Conservation (phyloP, 2,797 vertebrate species). For the Myotis pilosus region DNA sequence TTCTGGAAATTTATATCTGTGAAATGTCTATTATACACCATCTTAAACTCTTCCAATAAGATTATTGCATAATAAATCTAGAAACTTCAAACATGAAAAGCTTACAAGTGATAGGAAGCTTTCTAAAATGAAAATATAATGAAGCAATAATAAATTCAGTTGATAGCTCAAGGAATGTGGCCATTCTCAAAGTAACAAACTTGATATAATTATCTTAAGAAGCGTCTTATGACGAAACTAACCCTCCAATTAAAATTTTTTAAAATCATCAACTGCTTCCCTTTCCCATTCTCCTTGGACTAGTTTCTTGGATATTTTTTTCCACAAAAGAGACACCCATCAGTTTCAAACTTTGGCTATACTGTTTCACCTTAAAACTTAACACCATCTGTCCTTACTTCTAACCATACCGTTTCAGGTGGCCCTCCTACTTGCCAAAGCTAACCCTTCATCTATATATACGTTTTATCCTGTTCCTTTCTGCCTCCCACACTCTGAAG, state of each 20-base stretch:
- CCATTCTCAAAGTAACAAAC: slow-evolving; percentile 32
- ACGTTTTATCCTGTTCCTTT: slow-evolving; percentile 45
- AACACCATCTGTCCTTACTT: slow-evolving; percentile 26
- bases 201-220: slow-evolving; percentile 35
- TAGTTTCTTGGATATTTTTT: not conserved
- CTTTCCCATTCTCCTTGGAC: not conserved
- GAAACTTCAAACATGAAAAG: slow-evolving; percentile 29
- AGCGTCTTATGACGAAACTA: slow-evolving; percentile 17
- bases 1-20: slow-evolving; percentile 18
- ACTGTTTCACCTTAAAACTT: slow-evolving; percentile 19
- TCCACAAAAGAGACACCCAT: not conserved
- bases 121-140: slow-evolving; percentile 45
- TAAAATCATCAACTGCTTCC: not conserved
- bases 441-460: not conserved
- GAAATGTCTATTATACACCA: slow-evolving; percentile 40
- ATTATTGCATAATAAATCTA: slow-evolving; percentile 42
- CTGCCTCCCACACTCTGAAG: not conserved
- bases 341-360: slow-evolving; percentile 30
- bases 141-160: slow-evolving; percentile 27
- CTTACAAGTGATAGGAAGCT: not conserved
- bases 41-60: slow-evolving; percentile 19
- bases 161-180: slow-evolving; percentile 30
- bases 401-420: slow-evolving; percentile 4
- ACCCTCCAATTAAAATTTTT: slow-evolving; percentile 21
- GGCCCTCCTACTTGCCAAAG: not conserved